phyloP scores from a whole-genome alignment of 2,113 vertebrate genomes.

The Phalacrocorax pelagicus region DNA sequence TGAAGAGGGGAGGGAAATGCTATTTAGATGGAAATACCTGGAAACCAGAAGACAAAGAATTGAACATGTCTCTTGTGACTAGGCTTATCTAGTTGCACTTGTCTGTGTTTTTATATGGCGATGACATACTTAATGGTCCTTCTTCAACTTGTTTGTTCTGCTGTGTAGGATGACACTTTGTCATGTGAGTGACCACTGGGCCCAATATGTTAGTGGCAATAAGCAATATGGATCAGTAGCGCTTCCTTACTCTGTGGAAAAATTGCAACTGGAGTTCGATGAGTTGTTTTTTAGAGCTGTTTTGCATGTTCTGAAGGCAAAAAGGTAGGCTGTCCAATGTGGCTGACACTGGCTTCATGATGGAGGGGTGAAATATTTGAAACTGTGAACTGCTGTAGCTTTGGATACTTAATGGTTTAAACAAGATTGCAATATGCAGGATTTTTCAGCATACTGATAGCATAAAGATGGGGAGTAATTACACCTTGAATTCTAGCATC shows the following conservation, averaged over 20 bases:
- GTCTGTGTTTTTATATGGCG: background rate
- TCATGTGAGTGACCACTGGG: conserved; percentile 96
- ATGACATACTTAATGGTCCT: background rate
- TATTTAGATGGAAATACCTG: background rate
- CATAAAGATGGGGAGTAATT: background rate
- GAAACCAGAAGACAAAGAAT: background rate
- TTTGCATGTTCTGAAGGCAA: conserved; percentile 92
- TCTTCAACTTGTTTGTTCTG: background rate
- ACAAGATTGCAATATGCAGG: background rate
- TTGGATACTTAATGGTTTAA: background rate
- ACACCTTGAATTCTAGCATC: background rate
- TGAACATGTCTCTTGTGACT: background rate
- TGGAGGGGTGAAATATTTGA: background rate
- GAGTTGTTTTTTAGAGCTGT: conserved; percentile 92
- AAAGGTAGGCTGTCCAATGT: conserved; percentile 77
- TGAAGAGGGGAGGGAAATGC: background rate
- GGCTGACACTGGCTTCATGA: background rate
- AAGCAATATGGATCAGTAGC: conserved; percentile 52
- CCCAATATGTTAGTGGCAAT: conserved; percentile 80
- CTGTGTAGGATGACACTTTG: conserved; percentile 87
- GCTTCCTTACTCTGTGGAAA: conserved; percentile 86
- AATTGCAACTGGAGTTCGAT: conserved; percentile 93
- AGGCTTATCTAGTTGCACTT: background rate
- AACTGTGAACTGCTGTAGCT: background rate
- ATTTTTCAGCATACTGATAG: background rate